Base-by-base conservation (phyloP, 37 sponge, comb jelly and placozoan species). In the Halichondria panicea region DNA sequence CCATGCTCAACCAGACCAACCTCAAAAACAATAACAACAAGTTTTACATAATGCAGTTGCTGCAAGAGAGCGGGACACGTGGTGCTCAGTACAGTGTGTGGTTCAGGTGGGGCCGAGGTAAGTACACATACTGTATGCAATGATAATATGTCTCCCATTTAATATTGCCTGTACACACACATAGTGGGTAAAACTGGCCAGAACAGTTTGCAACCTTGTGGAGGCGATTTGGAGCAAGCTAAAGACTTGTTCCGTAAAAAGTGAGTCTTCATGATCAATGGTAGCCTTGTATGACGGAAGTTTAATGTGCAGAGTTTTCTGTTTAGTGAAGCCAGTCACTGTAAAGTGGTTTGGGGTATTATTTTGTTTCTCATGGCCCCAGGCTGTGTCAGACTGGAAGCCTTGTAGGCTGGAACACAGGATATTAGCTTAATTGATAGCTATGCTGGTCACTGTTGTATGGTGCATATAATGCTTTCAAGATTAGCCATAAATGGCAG, bases 31-130 rank as follows among this genome's bases (percentile, higher is more conserved):
- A 95, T 70, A 95, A 95, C 64, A 95, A 95, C 79, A 95, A 95
- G 65, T 95, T 89, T 58, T 95, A 95, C 63, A 52, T 89, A 25
- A 50, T 95, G 25, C 96, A 95, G 66, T 74, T 95, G 22, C 71
- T 95, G 64, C n/a, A n/a, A n/a, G 75, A 91, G 72, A 91, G 89
- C 35, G 71, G 84, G 59, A 36, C 34, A 39, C 18, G 21, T 38
- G 4, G 55, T 24, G 19, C 2, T 36, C 24, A 31, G 32, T 95
- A 83, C 68, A 76, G 82, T 57, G 80, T 81, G 52, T 95, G 94
- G 90, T 90, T 89, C 55, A 45, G 93, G 35, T 95, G 96, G 96
- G 96, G 96, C 6, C 65, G 96, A 79, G 94, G 94, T 89, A 32
- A 79, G 70, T 28, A 28, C 59, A 56, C 24, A 19, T 21, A 74